A percentile compares a stretch with the other conserved stretches of the same genome.
Evolutionary conservation across 35 echinoderm and acorn worm genomes (phyloP).

Genomic region (Patiria miniata): DNA sequence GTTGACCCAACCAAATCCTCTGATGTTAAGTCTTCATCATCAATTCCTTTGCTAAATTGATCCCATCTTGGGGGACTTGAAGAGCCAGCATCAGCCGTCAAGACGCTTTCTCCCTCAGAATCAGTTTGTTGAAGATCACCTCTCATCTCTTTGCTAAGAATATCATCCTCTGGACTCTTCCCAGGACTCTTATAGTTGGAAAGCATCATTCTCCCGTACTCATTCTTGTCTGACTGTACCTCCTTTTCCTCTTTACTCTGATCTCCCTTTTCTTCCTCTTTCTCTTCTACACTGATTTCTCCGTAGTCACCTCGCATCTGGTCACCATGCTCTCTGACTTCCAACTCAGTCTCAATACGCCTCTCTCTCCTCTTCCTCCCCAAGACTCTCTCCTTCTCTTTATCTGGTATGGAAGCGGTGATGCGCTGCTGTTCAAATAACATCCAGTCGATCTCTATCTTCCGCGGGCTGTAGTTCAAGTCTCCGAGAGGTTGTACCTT

Average conservation of each 20-base stretch:
- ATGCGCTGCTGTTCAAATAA: not conserved
- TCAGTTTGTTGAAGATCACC: not conserved
- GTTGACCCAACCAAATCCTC: too few species aligned
- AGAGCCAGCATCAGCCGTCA: too few species aligned
- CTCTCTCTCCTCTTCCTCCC: conserved; percentile 17
- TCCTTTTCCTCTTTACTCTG: not conserved
- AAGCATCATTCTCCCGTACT: not conserved
- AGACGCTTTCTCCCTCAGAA: too few species aligned
- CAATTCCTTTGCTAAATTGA: too few species aligned
- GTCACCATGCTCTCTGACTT: not conserved
- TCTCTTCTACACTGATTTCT: not conserved
- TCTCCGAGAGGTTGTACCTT: not conserved
- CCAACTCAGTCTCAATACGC: conserved; percentile 1
- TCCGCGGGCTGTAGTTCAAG: not conserved
- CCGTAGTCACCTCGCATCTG: not conserved
- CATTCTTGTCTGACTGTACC: not conserved
- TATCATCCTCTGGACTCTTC: not conserved
- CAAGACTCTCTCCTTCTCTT: not conserved
- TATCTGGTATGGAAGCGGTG: not conserved
- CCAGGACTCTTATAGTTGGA: not conserved
- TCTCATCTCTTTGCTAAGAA: not conserved
- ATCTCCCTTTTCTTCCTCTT: not conserved
- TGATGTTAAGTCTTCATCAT: too few species aligned
- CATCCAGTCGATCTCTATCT: not conserved
- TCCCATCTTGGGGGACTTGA: too few species aligned